Evolutionary conservation across 2,797 vertebrate genomes (phyloP).

Genomic region (Hapalemur alaotrensis): DNA sequence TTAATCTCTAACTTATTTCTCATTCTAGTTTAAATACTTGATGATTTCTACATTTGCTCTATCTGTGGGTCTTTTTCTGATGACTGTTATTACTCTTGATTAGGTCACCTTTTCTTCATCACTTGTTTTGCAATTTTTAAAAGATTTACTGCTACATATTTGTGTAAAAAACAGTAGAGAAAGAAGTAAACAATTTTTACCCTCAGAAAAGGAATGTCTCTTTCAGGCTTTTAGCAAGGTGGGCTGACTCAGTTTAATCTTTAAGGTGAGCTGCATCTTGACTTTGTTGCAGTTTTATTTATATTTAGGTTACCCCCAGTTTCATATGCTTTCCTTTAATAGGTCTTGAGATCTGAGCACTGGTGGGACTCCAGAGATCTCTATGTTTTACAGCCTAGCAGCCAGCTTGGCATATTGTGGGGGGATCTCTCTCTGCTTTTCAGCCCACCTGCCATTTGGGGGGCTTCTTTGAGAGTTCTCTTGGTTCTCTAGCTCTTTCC

Average conservation of each 20-base stretch:
- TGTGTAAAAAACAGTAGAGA: not conserved
- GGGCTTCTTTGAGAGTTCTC: not conserved
- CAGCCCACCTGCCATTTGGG: not conserved
- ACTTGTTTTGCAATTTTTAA: not conserved
- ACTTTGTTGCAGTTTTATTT: not conserved
- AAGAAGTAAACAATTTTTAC: not conserved
- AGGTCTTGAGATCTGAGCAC: no score
- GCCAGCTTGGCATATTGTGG: fast-evolving
- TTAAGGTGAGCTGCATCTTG: not conserved
- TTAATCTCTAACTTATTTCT: not conserved
- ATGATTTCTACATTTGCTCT: not conserved
- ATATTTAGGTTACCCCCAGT: fast-evolving
- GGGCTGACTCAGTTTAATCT: no score
- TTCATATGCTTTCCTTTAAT: not conserved
- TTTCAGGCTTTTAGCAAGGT: not conserved
- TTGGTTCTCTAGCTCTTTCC: not conserved
- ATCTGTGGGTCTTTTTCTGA: not conserved
- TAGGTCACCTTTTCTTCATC: not conserved
- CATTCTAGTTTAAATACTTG: not conserved
- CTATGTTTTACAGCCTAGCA: not conserved
- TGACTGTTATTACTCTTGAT: not conserved
- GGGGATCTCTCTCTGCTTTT: not conserved
- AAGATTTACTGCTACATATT: not conserved
- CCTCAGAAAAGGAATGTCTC: no score
- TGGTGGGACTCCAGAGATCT: fast-evolving